Conservation (phyloP, 2,113 vertebrate species). For the Conger conger region DNA sequence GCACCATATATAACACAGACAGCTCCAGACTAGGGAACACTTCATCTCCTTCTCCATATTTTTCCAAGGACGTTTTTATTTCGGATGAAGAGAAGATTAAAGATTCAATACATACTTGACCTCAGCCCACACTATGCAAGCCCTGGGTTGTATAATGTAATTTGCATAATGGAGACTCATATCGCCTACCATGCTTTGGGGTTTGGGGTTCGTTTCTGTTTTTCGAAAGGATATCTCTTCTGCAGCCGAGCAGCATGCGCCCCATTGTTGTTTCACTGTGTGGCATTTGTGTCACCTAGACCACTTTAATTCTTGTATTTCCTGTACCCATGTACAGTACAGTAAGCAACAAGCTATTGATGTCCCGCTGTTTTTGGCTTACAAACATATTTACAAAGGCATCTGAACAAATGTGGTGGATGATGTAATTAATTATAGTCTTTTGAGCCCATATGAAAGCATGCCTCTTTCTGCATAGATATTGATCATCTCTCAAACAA, state of each 20-base stretch:
- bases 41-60: conserved; percentile 53
- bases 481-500: not conserved
- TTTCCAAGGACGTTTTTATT: conserved; percentile 47
- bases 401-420: not conserved
- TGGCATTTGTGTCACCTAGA: not conserved
- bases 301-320: not conserved
- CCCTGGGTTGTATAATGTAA: conserved; percentile 38
- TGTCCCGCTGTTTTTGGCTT: not conserved
- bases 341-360: not conserved
- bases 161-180: conserved; percentile 35
- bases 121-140: conserved; percentile 37
- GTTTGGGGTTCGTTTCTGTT: conserved; percentile 29
- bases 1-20: conserved; percentile 63
- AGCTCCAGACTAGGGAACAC: conserved; percentile 56
- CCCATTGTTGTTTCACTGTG: conserved; percentile 13
- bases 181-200: conserved; percentile 34
- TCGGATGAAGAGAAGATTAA: conserved; percentile 34
- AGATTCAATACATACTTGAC: conserved; percentile 51
- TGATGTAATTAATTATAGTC: not conserved
- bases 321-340: not conserved
- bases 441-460: not conserved
- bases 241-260: conserved; percentile 13
- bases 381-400: not conserved
- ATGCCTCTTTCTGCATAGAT: not conserved
- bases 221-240: conserved; percentile 38